Evolutionary conservation across 2,888 invertebrate species (phyloP), one percentile per base, ranked within the genome.

Genomic region (Eremobia ochroleuca): DNA sequence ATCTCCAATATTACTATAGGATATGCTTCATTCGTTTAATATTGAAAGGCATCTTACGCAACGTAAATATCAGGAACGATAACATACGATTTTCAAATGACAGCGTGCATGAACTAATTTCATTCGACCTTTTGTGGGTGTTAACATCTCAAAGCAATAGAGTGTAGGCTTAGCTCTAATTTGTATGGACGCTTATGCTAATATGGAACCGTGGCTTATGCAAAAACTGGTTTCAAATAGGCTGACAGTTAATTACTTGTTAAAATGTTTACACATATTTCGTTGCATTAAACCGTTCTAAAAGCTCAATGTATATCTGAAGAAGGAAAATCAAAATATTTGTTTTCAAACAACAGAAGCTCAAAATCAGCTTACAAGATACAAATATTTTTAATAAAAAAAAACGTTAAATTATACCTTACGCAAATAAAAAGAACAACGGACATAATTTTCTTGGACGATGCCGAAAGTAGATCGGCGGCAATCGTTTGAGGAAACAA

Each of bases 41-140:
- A 55, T 37, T 31, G 8, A 46, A 66, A 66, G 13, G 40, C 4
- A 1, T 80, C 34, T 78, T 68, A 25, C 55, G 25, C 49, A 78
- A 83, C 46, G 0, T 46, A 25, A 65, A 34, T 83, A 65, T 69
- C 37, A 59, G 28, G 21, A 72, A 58, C 9, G 28, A 55, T 69
- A 18, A 28, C 37, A 61, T 81, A 83, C 70, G 88, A 85, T 86
- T 86, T 88, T 85, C 87, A 85, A 88, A 82, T 88, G 84, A 86
- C 84, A 89, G 76, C 76, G 72, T 72, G 71, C 73, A 68, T 61
- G 34, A 89, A 86, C 74, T 83, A 86, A 90, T 88, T 90, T 89
- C 71, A 79, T 81, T 86, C 85, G 86, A 90, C 88, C 86, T 88
- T 89, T 86, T 84, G 89, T 89, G 84, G 90, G 88, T 90, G 86